Evolutionary conservation across 2,113 vertebrate species (phyloP).

Genomic region (Burhinus bistriatus): DNA sequence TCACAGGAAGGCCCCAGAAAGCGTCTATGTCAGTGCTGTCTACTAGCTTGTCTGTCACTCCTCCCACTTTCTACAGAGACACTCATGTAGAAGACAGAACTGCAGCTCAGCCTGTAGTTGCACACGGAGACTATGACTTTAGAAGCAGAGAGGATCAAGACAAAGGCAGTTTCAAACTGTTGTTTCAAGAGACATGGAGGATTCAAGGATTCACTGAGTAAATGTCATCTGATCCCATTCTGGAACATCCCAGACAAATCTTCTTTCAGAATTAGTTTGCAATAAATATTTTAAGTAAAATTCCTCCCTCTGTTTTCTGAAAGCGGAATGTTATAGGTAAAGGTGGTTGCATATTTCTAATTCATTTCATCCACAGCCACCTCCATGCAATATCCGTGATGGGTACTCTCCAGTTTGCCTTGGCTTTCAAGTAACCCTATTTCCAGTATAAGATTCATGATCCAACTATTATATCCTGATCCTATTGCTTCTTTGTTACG

Average conservation of each 20-base stretch:
- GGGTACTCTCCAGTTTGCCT: not conserved
- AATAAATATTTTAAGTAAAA: not conserved
- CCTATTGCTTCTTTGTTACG: not conserved
- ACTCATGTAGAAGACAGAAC: not conserved
- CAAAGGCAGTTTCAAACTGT: not conserved
- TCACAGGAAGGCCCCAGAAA: not conserved
- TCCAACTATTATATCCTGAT: not conserved
- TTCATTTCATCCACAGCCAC: not conserved
- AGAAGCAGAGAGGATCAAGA: not conserved
- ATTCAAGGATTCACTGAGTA: not conserved
- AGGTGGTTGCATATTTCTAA: not conserved
- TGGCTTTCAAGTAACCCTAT: not conserved
- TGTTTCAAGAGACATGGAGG: not conserved
- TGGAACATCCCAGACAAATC: not conserved
- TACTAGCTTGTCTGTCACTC: not conserved
- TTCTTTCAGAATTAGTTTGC: not conserved
- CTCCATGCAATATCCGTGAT: not conserved
- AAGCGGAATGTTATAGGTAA: not conserved
- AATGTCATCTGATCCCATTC: not conserved
- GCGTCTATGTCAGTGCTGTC: fast-evolving
- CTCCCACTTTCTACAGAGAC: not conserved
- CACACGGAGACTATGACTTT: not conserved
- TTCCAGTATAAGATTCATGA: not conserved
- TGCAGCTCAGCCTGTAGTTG: not conserved
- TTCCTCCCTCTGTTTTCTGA: not conserved